A percentile compares a stretch with the other conserved stretches of the same genome.
phyloP scores from a whole-genome alignment of 2,888 invertebrate genomes.

The Camponotus fellah region DNA sequence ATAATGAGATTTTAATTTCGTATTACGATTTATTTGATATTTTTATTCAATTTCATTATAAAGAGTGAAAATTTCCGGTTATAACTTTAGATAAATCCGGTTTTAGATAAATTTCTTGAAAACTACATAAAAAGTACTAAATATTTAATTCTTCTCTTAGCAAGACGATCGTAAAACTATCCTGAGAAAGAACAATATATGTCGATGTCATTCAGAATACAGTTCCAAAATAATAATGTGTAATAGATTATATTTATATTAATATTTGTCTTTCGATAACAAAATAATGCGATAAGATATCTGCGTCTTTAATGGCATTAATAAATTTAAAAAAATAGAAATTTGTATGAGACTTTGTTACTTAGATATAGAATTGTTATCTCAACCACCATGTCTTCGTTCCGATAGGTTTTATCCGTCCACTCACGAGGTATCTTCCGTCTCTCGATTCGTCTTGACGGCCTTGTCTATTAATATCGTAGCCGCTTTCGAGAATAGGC shows the following conservation, averaged over 20 bases:
- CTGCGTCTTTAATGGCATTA: neutral
- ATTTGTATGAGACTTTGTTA: neutral
- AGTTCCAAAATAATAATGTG: neutral
- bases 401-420: slow-evolving; percentile 44
- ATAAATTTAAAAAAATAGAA: neutral
- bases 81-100: neutral
- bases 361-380: neutral
- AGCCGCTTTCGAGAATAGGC: slow-evolving; percentile 49
- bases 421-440: slow-evolving; percentile 51
- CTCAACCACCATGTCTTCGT: slow-evolving; percentile 9
- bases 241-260: neutral
- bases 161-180: neutral
- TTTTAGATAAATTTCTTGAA: neutral
- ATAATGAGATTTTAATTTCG: neutral
- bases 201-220: neutral
- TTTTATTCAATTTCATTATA: neutral
- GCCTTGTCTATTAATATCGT: slow-evolving; percentile 54
- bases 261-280: neutral
- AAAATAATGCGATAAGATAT: neutral
- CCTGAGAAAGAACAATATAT: neutral
- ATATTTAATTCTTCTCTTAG: neutral
- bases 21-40: neutral
- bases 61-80: neutral
- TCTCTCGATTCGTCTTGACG: slow-evolving; percentile 49
- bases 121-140: neutral